phyloP scores from a whole-genome alignment of 92 coral and sea anemone species.

The Metridium senile region DNA sequence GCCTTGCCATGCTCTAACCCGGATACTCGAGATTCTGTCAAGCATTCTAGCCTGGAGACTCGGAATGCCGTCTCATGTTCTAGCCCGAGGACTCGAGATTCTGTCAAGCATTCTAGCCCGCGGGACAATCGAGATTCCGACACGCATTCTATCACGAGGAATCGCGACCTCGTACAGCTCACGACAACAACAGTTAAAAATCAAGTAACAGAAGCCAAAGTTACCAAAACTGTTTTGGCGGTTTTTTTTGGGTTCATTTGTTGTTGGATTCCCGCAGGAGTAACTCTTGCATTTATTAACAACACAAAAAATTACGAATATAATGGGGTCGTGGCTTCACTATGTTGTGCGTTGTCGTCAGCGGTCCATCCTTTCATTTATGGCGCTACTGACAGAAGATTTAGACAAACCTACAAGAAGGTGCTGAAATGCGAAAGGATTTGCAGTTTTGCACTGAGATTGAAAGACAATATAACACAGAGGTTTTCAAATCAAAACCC shows the following conservation, averaged over 20 bases:
- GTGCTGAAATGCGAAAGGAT: conserved; percentile 1
- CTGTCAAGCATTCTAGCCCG: too few relatives aligned
- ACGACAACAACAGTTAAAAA: not conserved
- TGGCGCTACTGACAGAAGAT: conserved; percentile 25
- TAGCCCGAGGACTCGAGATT: too few relatives aligned
- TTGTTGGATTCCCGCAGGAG: conserved; percentile 27
- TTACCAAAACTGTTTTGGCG: conserved; percentile 15
- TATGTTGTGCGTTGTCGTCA: conserved; percentile 9
- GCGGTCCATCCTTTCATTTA: conserved; percentile 38
- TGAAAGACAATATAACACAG: too few relatives aligned
- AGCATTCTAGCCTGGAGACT: not conserved
- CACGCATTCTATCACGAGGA: too few relatives aligned
- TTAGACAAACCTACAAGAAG: conserved; percentile 18
- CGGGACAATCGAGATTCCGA: too few relatives aligned
- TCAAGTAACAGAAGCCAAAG: conserved; percentile 8
- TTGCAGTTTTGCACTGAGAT: not conserved
- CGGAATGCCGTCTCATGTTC: not conserved
- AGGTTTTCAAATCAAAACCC: too few relatives aligned
- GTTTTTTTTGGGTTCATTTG: conserved; percentile 22
- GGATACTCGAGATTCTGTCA: not conserved
- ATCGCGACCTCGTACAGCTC: not conserved
- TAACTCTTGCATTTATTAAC: not conserved
- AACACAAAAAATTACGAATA: too few relatives aligned
- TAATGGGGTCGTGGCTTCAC: not conserved
- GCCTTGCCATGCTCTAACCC: not conserved